phyloP scores from a whole-genome alignment of 2,113 vertebrate genomes.

The Sus scrofa region T2T-Sscrofa CM001155.3:5603001-5603500 shows the following conservation, averaged over 20 bases:
- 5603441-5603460: not conserved
- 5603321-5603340: no score
- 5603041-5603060: not conserved
- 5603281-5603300: not conserved
- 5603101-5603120: not conserved
- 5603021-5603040: not conserved
- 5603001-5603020: no score
- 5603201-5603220: not conserved
- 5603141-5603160: no score
- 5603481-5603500: not conserved
- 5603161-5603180: not conserved
- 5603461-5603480: not conserved
- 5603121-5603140: not conserved
- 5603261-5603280: accelerated
- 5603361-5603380: not conserved
- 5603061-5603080: accelerated
- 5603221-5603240: not conserved
- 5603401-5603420: not conserved
- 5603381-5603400: not conserved
- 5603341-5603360: not conserved
- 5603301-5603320: not conserved
- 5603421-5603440: not conserved
- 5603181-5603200: not conserved
- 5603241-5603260: not conserved
- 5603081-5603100: not conserved